Evolutionary conservation across 37 sponge, comb jelly and placozoan genomes (phyloP).

Genomic region (Hormiphora californensis): DNA sequence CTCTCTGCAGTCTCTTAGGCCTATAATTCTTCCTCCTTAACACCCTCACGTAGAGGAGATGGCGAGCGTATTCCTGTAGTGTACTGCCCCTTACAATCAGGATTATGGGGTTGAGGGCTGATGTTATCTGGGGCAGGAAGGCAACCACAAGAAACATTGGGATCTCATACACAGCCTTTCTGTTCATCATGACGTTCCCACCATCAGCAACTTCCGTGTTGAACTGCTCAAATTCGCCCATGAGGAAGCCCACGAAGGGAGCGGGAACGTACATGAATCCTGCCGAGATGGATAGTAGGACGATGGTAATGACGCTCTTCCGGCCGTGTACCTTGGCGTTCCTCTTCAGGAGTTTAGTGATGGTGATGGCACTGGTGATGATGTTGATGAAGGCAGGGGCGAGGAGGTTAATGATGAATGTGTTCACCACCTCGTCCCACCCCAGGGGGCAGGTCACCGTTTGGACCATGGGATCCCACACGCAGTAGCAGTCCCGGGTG

Average conservation of each 20-base stretch:
- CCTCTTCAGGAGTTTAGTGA: neutral
- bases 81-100: neutral
- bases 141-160: neutral
- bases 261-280: slow-evolving; percentile 24
- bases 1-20: neutral
- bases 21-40: neutral
- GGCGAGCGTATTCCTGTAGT: neutral
- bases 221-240: slow-evolving; percentile 22
- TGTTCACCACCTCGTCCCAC: slow-evolving; percentile 31
- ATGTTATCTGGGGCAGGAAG: slow-evolving; percentile 37
- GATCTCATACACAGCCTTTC: neutral
- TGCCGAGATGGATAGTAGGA: slow-evolving; percentile 20
- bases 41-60: neutral
- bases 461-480: slow-evolving; percentile 29
- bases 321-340: slow-evolving; percentile 3
- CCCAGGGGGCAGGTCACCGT: neutral
- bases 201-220: neutral
- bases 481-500: neutral
- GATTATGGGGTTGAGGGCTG: slow-evolving; percentile 30
- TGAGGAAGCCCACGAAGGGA: neutral
- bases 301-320: slow-evolving; percentile 25
- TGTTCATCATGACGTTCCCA: neutral
- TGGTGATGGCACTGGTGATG: slow-evolving; percentile 19
- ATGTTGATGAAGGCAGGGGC: slow-evolving; percentile 7
- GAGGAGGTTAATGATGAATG: slow-evolving; percentile 3